Evolutionary conservation across 2,797 vertebrate genomes (phyloP).

Genomic region (Pitangus sulphuratus): DNA sequence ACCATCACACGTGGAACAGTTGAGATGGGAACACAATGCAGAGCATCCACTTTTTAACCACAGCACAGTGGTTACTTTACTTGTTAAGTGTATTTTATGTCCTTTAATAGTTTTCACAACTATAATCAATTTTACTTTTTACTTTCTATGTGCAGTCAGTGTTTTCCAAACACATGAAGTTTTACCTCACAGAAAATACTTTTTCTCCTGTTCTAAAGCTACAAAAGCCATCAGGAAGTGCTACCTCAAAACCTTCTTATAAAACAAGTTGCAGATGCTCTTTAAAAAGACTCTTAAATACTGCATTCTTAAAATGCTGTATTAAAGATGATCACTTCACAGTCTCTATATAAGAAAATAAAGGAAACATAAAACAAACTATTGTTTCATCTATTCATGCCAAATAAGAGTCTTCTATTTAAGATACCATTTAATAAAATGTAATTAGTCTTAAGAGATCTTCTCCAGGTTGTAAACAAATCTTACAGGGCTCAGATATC

Average conservation of each 20-base stretch:
- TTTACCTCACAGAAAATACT: neutral
- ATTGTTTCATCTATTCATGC: neutral
- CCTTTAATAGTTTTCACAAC: neutral
- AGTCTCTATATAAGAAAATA: neutral
- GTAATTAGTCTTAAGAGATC: neutral
- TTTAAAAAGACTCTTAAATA: neutral
- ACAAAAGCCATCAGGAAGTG: neutral
- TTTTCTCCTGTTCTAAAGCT: neutral
- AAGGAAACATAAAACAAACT: neutral
- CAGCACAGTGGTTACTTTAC: neutral
- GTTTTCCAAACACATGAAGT: neutral
- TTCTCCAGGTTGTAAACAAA: neutral
- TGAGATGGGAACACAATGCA: neutral
- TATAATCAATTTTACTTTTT: neutral
- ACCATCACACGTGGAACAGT: accelerated
- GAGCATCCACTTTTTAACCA: neutral
- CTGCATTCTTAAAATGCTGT: neutral
- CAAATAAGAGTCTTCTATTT: neutral
- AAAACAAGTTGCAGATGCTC: neutral
- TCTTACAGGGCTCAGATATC: neutral
- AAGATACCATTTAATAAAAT: neutral
- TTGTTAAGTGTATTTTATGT: neutral
- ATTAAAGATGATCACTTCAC: neutral
- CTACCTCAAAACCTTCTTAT: neutral
- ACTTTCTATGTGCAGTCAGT: neutral